Base-by-base conservation (phyloP, 2,113 vertebrate genomes). In the Aythya baeri region DNA sequence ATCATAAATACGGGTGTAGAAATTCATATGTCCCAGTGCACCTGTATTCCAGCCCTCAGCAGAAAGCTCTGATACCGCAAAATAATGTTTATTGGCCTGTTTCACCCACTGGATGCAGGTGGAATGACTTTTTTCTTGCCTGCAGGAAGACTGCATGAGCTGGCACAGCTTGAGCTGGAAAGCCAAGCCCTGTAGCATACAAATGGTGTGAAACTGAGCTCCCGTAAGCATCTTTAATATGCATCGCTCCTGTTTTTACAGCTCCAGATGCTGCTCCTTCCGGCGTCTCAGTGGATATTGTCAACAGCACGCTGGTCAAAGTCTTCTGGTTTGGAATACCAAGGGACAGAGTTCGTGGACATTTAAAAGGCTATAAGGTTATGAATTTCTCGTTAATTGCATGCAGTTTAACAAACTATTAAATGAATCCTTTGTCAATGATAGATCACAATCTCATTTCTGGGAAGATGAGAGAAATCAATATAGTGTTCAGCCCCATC, bases 311-410 rank as follows among this genome's bases (percentile, higher is more conserved):
- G 0, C 84, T 99, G 93, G 98, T 98, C 83, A 98, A 98, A 97
- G 99, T 99, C 89, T 98, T 94, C 96, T 99, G 99, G 99, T 97
- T 96, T 9, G 96, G 97, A 61, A 98, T 99, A 80, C 98, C 98
- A 75, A 99, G 99, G 97, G 99, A 99, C 97, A 98, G 98, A 97
- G 97, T 99, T 57, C 98, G 98, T 38, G 99, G 99, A 83, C 99
- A 98, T 96, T 98, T 99, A 88, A 98, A 97, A 97, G 99, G 99
- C 96, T 99, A 99, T 97, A 99, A 98, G 99, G 99, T 99, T 98
- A 98, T 31, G 44, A 26, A 25, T 58, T 91, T 87, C 22, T 91
- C 59, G 93, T 89, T 7, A 66, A 58, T 66, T 77, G 1, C 41
- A 17, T 80, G 1, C 8, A 8, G 20, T 46, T 63, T 41, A 86